Evolutionary conservation across 1,140 invertebrate species (phyloP).

Genomic region (Sitodiplosis mosellana): DNA sequence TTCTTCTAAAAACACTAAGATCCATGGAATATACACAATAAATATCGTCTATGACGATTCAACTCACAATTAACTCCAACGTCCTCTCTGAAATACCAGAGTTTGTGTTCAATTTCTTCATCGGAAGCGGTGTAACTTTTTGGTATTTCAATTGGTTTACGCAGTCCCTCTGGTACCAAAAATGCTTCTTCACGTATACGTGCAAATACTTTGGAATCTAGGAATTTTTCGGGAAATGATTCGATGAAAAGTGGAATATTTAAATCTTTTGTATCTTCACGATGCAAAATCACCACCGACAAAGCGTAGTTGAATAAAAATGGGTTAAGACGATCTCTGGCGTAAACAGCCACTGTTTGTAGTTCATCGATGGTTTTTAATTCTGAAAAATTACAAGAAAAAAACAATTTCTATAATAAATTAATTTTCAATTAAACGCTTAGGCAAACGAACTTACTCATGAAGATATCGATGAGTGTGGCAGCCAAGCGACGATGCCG

Average conservation of each 20-base stretch:
- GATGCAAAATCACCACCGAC: slow-evolving; percentile 55
- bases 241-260: slow-evolving; percentile 48
- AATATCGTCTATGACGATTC: no score
- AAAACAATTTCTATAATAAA: no score
- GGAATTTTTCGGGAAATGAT: slow-evolving; percentile 58
- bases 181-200: slow-evolving; percentile 45
- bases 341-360: slow-evolving; percentile 45
- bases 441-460: slow-evolving; percentile 28
- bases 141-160: slow-evolving; percentile 13
- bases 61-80: slow-evolving; percentile 38
- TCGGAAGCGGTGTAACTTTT: slow-evolving; percentile 19
- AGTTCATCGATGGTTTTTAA: slow-evolving; percentile 52
- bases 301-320: slow-evolving; percentile 59
- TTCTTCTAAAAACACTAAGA: slow-evolving; percentile 43
- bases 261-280: slow-evolving; percentile 50
- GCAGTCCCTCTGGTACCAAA: slow-evolving; percentile 33
- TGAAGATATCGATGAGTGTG: slow-evolving; percentile 50
- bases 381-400: slow-evolving; percentile 23
- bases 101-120: slow-evolving; percentile 22
- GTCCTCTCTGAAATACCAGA: slow-evolving; percentile 38
- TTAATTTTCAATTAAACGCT: no score
- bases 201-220: slow-evolving; percentile 49
- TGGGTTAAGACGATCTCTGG: slow-evolving; percentile 53
- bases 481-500: slow-evolving; percentile 46
- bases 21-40: slow-evolving; percentile 15